These are phyloP conservation scores for Urocynchramus pylzowi DNA, from an alignment of 2,113 vertebrate species.

Conservation along the genomic window DNA sequence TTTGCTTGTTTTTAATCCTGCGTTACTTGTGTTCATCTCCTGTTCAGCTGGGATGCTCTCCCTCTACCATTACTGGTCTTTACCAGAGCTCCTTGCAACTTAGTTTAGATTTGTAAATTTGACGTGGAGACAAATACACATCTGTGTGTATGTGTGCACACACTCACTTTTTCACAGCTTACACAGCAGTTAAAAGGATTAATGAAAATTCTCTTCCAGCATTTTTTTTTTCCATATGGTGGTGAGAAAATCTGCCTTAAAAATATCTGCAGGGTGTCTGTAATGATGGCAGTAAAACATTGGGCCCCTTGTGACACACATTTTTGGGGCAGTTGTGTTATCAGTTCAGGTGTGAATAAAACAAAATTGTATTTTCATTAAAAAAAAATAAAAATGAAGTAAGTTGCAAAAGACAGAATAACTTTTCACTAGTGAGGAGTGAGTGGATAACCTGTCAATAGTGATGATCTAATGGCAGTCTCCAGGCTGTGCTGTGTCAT, in stretches of 20 bases:
- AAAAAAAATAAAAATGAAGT: background rate
- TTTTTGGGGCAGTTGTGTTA: background rate
- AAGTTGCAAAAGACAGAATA: background rate
- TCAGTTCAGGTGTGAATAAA: background rate
- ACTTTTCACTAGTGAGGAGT: background rate
- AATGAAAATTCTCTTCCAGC: background rate
- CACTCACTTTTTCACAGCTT: background rate
- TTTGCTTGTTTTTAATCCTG: background rate
- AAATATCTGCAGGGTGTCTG: background rate
- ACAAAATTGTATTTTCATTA: background rate
- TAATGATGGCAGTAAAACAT: background rate
- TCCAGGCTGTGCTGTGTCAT: slow-evolving; percentile 54
- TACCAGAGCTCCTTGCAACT: background rate
- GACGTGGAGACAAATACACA: background rate
- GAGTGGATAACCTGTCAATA: slow-evolving; percentile 53
- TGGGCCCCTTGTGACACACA: background rate
- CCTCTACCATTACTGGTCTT: background rate
- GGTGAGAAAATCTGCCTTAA: background rate
- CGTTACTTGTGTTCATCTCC: background rate
- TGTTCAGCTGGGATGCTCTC: background rate
- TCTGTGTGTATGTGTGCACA: background rate
- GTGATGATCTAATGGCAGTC: slow-evolving; percentile 50
- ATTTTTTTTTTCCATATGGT: background rate
- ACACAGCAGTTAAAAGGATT: background rate
- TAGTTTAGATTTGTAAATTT: background rate